phyloP scores from a whole-genome alignment of 1,140 invertebrate genomes.

The Drosophila obscura region DNA sequence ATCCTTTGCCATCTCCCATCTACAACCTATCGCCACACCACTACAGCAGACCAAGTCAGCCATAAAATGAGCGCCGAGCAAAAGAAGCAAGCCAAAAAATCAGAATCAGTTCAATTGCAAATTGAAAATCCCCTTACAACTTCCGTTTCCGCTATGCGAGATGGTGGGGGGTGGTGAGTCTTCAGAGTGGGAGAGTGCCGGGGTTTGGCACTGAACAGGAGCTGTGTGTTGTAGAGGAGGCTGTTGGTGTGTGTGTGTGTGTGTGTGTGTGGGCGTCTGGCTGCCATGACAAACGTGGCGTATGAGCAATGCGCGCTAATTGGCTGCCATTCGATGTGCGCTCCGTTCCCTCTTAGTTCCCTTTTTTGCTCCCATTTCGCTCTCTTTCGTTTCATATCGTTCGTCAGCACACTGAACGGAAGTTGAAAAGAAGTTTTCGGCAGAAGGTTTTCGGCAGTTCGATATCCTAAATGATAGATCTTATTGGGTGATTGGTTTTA shows the following conservation, averaged over 20 bases:
- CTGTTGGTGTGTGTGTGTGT: too few relatives aligned
- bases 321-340: constrained; percentile 68
- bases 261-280: constrained; percentile 29
- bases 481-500: too few relatives aligned
- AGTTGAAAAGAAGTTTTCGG: background rate
- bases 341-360: constrained; percentile 46
- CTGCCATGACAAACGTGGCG: constrained; percentile 79
- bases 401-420: constrained; percentile 34
- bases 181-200: too few relatives aligned
- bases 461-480: too few relatives aligned
- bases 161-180: too few relatives aligned
- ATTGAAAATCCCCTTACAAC: constrained; percentile 83
- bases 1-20: too few relatives aligned
- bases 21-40: constrained; percentile 43
- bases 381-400: constrained; percentile 19
- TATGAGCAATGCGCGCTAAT: constrained; percentile 82
- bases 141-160: constrained; percentile 75
- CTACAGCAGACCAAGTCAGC: constrained; percentile 64
- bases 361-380: constrained; percentile 5
- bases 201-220: background rate
- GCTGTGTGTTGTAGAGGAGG: constrained; percentile 5
- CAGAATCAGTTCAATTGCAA: constrained; percentile 81
- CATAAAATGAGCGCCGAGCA: constrained; percentile 76
- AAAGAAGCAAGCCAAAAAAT: constrained; percentile 73
- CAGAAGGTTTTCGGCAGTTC: too few relatives aligned